Percentiles rank a stretch among this genome's conserved stretches.
Evolutionary conservation across 2,797 vertebrate genomes (phyloP).

Genomic region (Acestrorhynchus altus): DNA sequence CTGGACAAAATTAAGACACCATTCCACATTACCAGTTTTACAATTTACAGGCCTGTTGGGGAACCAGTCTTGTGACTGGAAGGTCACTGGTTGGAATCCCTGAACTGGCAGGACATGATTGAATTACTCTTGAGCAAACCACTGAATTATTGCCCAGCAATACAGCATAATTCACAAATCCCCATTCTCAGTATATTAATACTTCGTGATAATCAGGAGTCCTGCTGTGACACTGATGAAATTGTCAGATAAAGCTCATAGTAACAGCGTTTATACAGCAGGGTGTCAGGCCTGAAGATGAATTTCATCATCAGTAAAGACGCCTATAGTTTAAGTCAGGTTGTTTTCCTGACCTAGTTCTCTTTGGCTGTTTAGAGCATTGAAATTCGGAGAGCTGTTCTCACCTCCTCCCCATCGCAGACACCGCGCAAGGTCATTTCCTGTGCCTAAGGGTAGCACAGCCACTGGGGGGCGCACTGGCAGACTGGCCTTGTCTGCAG

Average conservation of each 20-base stretch:
- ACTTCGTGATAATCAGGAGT: neutral
- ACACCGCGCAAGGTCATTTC: constrained; percentile 93
- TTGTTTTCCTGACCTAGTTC: neutral
- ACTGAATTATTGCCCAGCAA: too few relatives aligned
- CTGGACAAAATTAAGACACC: too few relatives aligned
- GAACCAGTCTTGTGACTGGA: too few relatives aligned
- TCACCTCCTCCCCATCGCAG: constrained; percentile 95
- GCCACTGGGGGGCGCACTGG: constrained; percentile 83
- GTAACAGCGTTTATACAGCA: neutral
- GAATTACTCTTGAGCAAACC: too few relatives aligned
- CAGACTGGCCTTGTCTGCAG: constrained; percentile 86
- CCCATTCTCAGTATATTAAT: too few relatives aligned
- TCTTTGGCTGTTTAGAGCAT: neutral
- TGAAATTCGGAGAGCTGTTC: constrained; percentile 1
- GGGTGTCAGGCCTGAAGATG: neutral
- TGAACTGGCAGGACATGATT: too few relatives aligned
- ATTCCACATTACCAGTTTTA: too few relatives aligned
- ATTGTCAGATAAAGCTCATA: neutral
- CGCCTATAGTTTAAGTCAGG: neutral
- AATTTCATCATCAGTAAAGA: neutral
- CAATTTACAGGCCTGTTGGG: too few relatives aligned
- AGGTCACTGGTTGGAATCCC: too few relatives aligned
- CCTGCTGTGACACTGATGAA: neutral
- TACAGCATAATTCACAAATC: too few relatives aligned
- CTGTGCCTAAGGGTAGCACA: constrained; percentile 91